Base-by-base conservation (phyloP, 2,797 vertebrate genomes). In the Momotus momota region DNA sequence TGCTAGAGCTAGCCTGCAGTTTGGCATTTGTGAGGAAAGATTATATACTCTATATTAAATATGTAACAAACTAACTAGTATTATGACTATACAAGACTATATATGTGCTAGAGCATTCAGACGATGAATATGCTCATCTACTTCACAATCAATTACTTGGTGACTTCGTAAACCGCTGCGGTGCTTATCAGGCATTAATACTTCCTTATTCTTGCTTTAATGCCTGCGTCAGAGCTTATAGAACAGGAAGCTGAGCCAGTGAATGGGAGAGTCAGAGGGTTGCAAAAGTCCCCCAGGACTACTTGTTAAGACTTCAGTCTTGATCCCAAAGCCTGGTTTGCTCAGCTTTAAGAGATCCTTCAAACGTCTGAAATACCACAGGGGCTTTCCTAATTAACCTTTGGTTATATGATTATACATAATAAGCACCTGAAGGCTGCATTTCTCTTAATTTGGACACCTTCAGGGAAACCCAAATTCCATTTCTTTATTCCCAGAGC, bases 321-420 rank as follows among this genome's bases (percentile, higher is more conserved):
- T 52, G 14, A 25, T 81, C 45, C 31, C 60, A 92, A 84, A 90
- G 41, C 69, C 60, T 77, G 31, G 55, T 84, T 88, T 86, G 15
- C 43, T 83, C 54, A 81, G 62, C 66, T 75, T 72, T 31, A 69
- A 82, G 86, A 92, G 79, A 77, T 64, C 67, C 29, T 45, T 88
- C 74, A 86, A 77, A 84, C 66, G 60, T 65, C 45, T 43, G 15
- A 93, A 94, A 93, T 73, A 86, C 80, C 52, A 91, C 60, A 86
- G 80, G 71, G 88, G 55, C 51, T 91, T 95, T 93, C 82, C 77
- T 86, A 92, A 95, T 93, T 94, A 93, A 96, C 90, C 90, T 55
- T 91, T 90, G 60, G 43, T 81, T 93, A 62, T 79, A 69, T 5
- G 1, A 64, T 88, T 90, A 72, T 79, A 70, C 46, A 79, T 91